Evolutionary conservation across 64 coral and sea anemone species (phyloP), one percentile per base, ranked within the genome.

Genomic region (Platygyra sinensis): DNA sequence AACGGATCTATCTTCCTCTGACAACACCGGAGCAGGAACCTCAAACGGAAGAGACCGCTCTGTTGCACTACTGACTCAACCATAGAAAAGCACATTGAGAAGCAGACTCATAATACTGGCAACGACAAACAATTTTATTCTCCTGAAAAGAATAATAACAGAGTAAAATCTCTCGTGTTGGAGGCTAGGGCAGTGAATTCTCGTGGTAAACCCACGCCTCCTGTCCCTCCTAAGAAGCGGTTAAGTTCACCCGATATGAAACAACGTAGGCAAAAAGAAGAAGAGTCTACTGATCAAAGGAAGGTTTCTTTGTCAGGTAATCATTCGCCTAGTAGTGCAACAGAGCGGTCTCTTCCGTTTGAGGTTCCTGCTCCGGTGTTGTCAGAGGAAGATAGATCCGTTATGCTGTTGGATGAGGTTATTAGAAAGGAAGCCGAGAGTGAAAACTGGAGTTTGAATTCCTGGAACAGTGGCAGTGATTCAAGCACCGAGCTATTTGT

Each of bases 361-460:
- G 88, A 71, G 19, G 20, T 94, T 14, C 92, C 92, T 25, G 78
- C 92, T 69, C 92, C 92, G 55, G 72, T 94, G 3, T 67, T 94
- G 20, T 93, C 95, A 25, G 95, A 97, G 57, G 95, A 97, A 80
- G 95, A 97, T 39, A 84, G 55, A 49, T 91, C 95, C 8, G 80
- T 97, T 25, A 93, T 97, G 78, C 29, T 97, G 24, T 90, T 97
- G n/a, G 95, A 97, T 83, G 95, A 97, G 78, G 76, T 97, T 14
- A 76, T 97, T 9, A 84, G 95, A 17, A 89, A 72, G 7, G 95
- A 97, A 81, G 95, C 80, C 14, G 95, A 97, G 77, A 97, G 95
- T 30, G 95, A 97, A 82, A 97, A 93, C 32, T 97, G 95, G 95
- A 97, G 95, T 52, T 93, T 97, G 31, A 97, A 87, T 36, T 97